phyloP scores from a whole-genome alignment of 2,113 vertebrate species.

The Periophthalmodon schlosseri region DNA sequence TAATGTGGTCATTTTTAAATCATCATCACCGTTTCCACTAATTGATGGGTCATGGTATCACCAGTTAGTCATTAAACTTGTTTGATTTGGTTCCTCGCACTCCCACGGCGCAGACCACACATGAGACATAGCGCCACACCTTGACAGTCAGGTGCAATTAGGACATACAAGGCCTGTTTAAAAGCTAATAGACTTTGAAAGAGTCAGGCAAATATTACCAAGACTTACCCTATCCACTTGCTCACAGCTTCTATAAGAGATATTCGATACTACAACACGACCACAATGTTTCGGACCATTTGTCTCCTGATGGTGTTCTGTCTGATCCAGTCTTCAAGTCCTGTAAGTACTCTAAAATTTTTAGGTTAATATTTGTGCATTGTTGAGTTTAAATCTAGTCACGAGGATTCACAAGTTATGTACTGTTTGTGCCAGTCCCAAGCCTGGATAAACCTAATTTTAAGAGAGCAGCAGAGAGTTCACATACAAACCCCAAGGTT shows the following conservation, averaged over 20 bases:
- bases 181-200: constrained; percentile 55
- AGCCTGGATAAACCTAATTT: background rate
- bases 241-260: constrained; percentile 6
- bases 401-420: background rate
- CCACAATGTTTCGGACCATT: constrained; percentile 28
- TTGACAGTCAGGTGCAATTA: constrained; percentile 23
- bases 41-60: constrained; percentile 8
- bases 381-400: background rate
- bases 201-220: constrained; percentile 11
- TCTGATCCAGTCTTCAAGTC: constrained; percentile 25
- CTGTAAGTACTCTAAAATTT: constrained; percentile 58
- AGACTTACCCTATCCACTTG: background rate
- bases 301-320: constrained; percentile 46
- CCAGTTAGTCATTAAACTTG: constrained; percentile 35
- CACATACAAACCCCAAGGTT: too few relatives aligned
- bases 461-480: background rate
- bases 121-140: constrained; percentile 51
- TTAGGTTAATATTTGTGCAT: background rate
- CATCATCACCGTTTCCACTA: constrained; percentile 1
- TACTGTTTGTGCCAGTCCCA: background rate
- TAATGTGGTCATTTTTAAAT: constrained; percentile 11
- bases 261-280: background rate
- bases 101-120: constrained; percentile 37
- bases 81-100: constrained; percentile 32
- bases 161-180: constrained; percentile 29